Base-by-base conservation (phyloP, 2,888 invertebrate genomes). In the Orthosia gothica region DNA sequence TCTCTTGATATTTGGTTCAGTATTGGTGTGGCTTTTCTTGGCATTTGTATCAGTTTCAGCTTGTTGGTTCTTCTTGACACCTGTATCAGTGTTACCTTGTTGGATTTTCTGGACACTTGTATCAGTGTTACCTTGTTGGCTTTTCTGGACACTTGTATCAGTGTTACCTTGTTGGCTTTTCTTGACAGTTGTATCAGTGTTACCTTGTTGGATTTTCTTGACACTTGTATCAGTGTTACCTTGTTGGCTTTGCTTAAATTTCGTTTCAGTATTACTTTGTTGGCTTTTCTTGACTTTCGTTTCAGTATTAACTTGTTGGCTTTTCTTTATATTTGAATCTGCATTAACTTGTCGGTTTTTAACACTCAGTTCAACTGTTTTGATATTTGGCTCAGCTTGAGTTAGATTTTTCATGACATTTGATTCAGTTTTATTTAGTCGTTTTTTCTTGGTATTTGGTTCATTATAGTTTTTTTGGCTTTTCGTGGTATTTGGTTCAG, bases 1-100 rank as follows among this genome's bases (percentile, higher is more conserved):
- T 85, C 91, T 93, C 82, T 90, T 90, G 50, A 92, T 87, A 79
- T 92, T 92, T 68, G 93, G 90, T 79, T 94, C 93, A 79, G 92
- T 92, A 66, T n/a, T n/a, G n/a, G n/a, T n/a, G n/a, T 93, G 93
- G 81, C 3, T 78, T 85, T 92, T 92, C 83, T 90, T 89, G 52
- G 91, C 87, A 76, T 91, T 92, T 67, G 92, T 90, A 79, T 94
- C 92, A 79, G 92, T 92, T 55, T 16, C 45, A 54, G 52, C 26
- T 69, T 54, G 65, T 11, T 66, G 59, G 11, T 3, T 52, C 18
- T 68, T 62, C 13, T 68, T 79, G 3, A 26, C 26, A 16, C 32
- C 64, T 67, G 20, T 18, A 79, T 94, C 93, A 18, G 49, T 54
- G 16, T 45, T 47, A 59, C 13, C 18, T 54, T 64, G 58, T 16